Conservation (phyloP, 2,888 invertebrate genomes). For the Callosobruchus maculatus region DNA sequence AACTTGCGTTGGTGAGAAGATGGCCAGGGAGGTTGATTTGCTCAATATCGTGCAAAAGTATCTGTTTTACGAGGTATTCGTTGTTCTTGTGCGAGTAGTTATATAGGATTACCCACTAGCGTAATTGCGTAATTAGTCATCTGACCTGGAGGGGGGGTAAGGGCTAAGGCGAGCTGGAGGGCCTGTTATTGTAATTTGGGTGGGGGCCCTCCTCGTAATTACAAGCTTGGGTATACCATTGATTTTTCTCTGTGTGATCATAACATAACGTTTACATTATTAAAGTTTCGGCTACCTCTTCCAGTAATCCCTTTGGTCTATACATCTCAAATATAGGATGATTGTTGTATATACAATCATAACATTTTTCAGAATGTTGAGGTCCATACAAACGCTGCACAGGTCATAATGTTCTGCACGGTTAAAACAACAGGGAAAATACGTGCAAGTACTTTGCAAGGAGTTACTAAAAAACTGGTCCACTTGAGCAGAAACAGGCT, state of each 20-base stretch:
- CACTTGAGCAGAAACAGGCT: conserved; percentile 10
- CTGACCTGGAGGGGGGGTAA: too few relatives aligned
- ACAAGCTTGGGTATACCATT: too few relatives aligned
- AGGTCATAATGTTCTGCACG: conserved; percentile 41
- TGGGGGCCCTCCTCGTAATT: too few relatives aligned
- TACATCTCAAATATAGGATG: too few relatives aligned
- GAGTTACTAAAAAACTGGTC: conserved; percentile 33
- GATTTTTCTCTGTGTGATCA: too few relatives aligned
- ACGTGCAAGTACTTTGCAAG: conserved; percentile 29
- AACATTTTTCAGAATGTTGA: conserved; percentile 25
- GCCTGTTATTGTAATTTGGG: too few relatives aligned
- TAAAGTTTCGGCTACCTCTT: too few relatives aligned
- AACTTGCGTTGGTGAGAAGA: conserved; percentile 40
- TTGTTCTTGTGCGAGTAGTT: neutral
- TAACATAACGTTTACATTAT: too few relatives aligned
- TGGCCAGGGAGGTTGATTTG: conserved; percentile 40
- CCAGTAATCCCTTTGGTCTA: too few relatives aligned
- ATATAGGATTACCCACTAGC: too few relatives aligned
- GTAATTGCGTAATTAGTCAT: too few relatives aligned
- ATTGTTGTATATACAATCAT: neutral
- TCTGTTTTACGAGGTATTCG: conserved; percentile 38
- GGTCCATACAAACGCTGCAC: conserved; percentile 36
- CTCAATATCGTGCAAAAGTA: conserved; percentile 36
- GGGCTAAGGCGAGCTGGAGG: too few relatives aligned
- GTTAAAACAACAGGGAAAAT: conserved; percentile 37